Evolutionary conservation across 2,113 vertebrate species (phyloP).

Genomic region (Gasterosteus aculeatus): DNA sequence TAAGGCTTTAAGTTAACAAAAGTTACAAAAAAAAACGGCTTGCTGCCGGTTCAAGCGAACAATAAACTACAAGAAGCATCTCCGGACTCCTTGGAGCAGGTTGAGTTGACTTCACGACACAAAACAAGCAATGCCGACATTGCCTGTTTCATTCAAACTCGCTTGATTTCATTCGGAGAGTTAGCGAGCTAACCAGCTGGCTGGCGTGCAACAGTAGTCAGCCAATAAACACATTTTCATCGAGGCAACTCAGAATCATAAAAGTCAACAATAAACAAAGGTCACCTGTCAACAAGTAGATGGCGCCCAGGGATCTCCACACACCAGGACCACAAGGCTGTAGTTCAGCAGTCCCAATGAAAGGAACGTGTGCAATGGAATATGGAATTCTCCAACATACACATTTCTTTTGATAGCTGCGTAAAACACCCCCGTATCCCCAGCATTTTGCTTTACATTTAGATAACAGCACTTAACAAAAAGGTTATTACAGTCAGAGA

Average conservation of each 20-base stretch:
- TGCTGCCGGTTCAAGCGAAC: conserved; percentile 27
- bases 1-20: conserved; percentile 83
- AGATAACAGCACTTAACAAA: background rate
- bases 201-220: conserved; percentile 49
- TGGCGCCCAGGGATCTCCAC: background rate
- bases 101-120: conserved; percentile 2
- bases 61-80: conserved; percentile 21
- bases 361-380: background rate
- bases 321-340: background rate
- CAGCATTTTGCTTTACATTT: background rate
- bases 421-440: background rate
- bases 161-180: conserved; percentile 44
- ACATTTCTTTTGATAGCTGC: background rate
- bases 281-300: conserved; percentile 12
- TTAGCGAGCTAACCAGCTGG: conserved; percentile 14
- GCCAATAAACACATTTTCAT: conserved; percentile 56
- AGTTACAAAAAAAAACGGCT: conserved; percentile 44
- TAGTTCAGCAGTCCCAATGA: background rate
- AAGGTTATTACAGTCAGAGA: conserved; percentile 21
- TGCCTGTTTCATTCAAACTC: conserved; percentile 33
- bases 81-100: conserved; percentile 15
- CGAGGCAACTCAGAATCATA: conserved; percentile 38
- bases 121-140: background rate
- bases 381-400: background rate
- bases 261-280: conserved; percentile 16